Evolutionary conservation across 2,888 invertebrate species (phyloP).

Genomic region (Drosophila mayaguana): DNA sequence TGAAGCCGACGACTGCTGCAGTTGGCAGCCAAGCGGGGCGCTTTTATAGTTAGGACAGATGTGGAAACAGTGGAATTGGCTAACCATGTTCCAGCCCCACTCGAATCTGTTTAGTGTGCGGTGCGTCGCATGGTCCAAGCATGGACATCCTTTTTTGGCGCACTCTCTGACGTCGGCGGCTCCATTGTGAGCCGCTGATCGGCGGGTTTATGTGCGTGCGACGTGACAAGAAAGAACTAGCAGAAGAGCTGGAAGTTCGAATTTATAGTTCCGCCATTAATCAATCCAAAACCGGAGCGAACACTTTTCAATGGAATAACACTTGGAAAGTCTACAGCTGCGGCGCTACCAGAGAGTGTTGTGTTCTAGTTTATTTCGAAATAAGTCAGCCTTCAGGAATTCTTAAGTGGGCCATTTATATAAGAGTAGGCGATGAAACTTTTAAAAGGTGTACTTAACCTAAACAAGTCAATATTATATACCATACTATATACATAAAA

Average conservation of each 20-base stretch:
- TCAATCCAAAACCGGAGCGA: slow-evolving; percentile 69
- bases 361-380: slow-evolving; percentile 10
- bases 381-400: background rate
- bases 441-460: background rate
- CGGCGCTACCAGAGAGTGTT: background rate
- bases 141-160: slow-evolving; percentile 73
- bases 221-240: slow-evolving; percentile 78
- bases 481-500: too few relatives aligned
- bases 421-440: background rate
- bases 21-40: slow-evolving; percentile 18
- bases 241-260: slow-evolving; percentile 54
- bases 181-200: slow-evolving; percentile 49
- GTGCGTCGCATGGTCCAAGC: slow-evolving; percentile 56
- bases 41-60: slow-evolving; percentile 70
- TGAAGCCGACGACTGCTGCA: slow-evolving; percentile 64
- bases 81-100: slow-evolving; percentile 5
- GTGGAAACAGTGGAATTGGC: slow-evolving; percentile 13
- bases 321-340: background rate
- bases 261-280: slow-evolving; percentile 79
- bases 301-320: slow-evolving; percentile 4
- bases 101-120: slow-evolving; percentile 70
- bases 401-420: background rate
- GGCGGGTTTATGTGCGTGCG: slow-evolving; percentile 69
- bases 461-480: too few relatives aligned
- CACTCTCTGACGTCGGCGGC: slow-evolving; percentile 65